Evolutionary conservation across 2,888 invertebrate genomes (phyloP).

Genomic region (Eretmocerus hayati): DNA sequence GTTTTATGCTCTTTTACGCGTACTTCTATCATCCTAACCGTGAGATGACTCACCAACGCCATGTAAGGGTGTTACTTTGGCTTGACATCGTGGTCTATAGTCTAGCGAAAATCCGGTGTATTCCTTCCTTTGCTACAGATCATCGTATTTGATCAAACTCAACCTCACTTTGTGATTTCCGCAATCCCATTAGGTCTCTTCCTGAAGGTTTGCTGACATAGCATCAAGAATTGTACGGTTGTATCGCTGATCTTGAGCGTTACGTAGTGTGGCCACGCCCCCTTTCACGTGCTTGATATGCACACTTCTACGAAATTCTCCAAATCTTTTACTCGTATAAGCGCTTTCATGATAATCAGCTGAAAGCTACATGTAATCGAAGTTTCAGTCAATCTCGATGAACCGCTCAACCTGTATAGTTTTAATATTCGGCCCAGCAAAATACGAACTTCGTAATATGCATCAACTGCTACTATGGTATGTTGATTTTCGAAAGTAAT

Average conservation of each 20-base stretch:
- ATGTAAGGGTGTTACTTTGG: background rate
- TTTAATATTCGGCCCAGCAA: background rate
- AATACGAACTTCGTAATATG: background rate
- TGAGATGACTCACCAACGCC: background rate
- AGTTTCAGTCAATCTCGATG: background rate
- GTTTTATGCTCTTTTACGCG: background rate
- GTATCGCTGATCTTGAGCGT: slow-evolving; percentile 30
- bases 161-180: slow-evolving; percentile 23
- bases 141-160: slow-evolving; percentile 25
- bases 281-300: slow-evolving; percentile 25
- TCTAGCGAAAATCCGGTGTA: slow-evolving; percentile 5
- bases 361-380: background rate
- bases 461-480: background rate
- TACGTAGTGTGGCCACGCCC: slow-evolving; percentile 30
- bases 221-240: slow-evolving; percentile 26
- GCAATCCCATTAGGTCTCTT: slow-evolving; percentile 25
- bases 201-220: slow-evolving; percentile 22
- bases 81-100: background rate
- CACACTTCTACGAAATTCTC: slow-evolving; percentile 6
- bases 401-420: background rate
- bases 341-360: slow-evolving; percentile 18
- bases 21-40: background rate
- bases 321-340: slow-evolving; percentile 16
- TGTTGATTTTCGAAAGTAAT: slow-evolving; percentile 12
- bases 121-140: slow-evolving; percentile 22